Percentiles rank a stretch among this genome's conserved stretches.
These are phyloP conservation scores for Drosophila affinis DNA, from an alignment of 2,888 invertebrate species.

Conservation along the genomic window DNA sequence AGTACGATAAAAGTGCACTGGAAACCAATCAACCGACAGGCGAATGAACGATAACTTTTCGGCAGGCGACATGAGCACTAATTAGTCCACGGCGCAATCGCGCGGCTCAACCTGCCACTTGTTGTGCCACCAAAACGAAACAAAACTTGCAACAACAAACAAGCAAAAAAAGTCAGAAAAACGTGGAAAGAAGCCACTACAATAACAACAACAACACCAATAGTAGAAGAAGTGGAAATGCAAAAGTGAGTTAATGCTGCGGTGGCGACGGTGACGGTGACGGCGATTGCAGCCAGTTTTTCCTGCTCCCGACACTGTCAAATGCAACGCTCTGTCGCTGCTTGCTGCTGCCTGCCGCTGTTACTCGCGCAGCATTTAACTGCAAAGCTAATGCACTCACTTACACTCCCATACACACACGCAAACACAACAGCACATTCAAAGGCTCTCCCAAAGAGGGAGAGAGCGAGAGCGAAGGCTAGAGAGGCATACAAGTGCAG, in stretches of 20 bases:
- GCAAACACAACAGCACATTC: constrained; percentile 18
- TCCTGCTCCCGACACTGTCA: constrained; percentile 66
- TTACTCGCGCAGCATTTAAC: constrained; percentile 68
- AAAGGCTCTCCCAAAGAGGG: constrained; percentile 10
- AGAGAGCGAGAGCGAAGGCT: constrained; percentile 31
- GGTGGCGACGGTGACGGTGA: constrained; percentile 1
- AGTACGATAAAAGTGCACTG: not conserved
- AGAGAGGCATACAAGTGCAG: constrained; percentile 61
- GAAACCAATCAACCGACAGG: constrained; percentile 20
- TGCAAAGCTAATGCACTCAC: constrained; percentile 75
- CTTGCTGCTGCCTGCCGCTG: constrained; percentile 19
- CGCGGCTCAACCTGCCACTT: constrained; percentile 62
- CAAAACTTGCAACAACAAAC: constrained; percentile 1
- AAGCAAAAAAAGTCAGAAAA: constrained; percentile 8
- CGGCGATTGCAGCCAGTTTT: constrained; percentile 29
- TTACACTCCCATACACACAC: constrained; percentile 42
- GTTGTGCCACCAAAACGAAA: constrained; percentile 42
- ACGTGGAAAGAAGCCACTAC: constrained; percentile 21
- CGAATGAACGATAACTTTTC: constrained; percentile 67
- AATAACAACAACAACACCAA: not conserved
- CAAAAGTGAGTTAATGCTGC: constrained; percentile 73
- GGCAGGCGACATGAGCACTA: constrained; percentile 76
- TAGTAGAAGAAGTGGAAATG: constrained; percentile 45
- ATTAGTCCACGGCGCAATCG: constrained; percentile 66
- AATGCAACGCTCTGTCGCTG: constrained; percentile 58